Base-by-base conservation (phyloP, 2,797 vertebrate species). In the Toxotes lorentzi region DNA sequence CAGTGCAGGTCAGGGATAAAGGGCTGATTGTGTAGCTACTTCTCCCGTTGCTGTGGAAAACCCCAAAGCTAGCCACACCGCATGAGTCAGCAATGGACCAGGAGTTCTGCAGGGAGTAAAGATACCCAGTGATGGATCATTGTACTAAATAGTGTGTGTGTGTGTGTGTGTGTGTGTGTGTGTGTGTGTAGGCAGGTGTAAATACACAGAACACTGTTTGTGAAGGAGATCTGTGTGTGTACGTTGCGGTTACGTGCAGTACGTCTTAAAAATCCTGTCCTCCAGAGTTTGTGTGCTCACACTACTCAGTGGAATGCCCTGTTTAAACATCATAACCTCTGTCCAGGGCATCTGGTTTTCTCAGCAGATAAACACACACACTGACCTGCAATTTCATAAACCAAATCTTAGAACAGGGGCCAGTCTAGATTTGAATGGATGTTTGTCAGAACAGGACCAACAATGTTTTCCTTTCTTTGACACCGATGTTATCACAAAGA, bases 41-140 rank as follows among this genome's bases (percentile, higher is more conserved):
- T 88, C 89, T 91, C 84, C 82, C 51, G 30, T 89, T 90, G 76
- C 86, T 78, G 77, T 91, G 94, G 93, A 95, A 95, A 95, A 88
- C 86, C 94, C 93, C 90, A 30, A 79, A 82, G 74, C 66, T 48
- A 35, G 81, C 86, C 84, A 88, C 84, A 86, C 91, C 79, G 54
- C 79, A 75, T 93, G 92, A 93, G 88, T 93, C 93, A 94, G 90
- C 83, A 70, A 82, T 62, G 77, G 77, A 79, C 70, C 74, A 68
- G 79, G 65, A 79, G 74, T 59, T 40, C 51, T 65, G 68, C 63
- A 53, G 68, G 72, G 24, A 78, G 74, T 7, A 35, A 82, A 79
- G 81, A 73, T 76, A 76, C 64, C 48, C 63, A 65, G 5, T 50
- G 64, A 85, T 67, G 68, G 73, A 60, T 78, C 43, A 59, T 23